These are phyloP conservation scores for Ormia ochracea DNA, from an alignment of 2,888 invertebrate genomes.

Conservation along the genomic window DNA sequence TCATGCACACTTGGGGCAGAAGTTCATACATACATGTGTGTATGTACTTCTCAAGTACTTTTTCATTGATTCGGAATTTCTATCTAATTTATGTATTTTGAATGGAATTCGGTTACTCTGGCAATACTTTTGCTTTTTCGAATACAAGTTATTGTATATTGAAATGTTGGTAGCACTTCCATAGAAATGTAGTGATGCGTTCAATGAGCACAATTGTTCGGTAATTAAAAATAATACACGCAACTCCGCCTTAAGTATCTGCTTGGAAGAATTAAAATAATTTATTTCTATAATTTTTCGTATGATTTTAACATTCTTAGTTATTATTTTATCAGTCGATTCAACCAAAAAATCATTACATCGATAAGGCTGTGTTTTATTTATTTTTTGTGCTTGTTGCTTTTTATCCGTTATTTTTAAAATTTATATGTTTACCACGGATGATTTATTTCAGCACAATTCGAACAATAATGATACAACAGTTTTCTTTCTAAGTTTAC, in stretches of 20 bases:
- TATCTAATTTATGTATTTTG: background rate
- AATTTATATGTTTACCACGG: no score
- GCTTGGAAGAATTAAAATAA: no score
- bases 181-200: background rate
- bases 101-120: background rate
- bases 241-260: no score
- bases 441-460: no score
- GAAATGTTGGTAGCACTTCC: slow-evolving; percentile 22
- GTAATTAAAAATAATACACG: background rate
- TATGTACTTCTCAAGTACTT: background rate
- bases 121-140: background rate
- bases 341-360: background rate
- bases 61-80: slow-evolving; percentile 1
- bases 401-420: no score
- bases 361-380: background rate
- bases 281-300: no score
- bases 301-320: no score
- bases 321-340: background rate
- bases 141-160: background rate
- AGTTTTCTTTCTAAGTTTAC: no score
- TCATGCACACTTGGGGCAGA: background rate
- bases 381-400: no score
- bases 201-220: background rate
- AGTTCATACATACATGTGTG: background rate
- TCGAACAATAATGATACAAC: no score